Percentiles rank a stretch among this genome's conserved stretches.
Conservation (phyloP, 2,113 vertebrate genomes). For the Illadopsis cleaveri region DNA sequence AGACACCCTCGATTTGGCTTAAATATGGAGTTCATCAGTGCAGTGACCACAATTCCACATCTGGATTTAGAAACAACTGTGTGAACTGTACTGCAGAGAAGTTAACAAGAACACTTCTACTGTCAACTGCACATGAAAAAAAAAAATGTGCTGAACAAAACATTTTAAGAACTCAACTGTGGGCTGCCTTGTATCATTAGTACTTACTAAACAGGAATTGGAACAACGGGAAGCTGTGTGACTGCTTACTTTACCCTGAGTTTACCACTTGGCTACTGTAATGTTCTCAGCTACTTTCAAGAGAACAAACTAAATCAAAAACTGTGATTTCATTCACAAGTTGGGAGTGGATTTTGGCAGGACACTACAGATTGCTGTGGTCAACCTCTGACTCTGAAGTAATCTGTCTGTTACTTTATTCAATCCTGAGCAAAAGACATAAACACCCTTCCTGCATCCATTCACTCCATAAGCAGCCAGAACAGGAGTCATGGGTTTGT, state of each 20-base stretch:
- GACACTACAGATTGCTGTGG: neutral
- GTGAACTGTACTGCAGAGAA: neutral
- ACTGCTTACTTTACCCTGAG: neutral
- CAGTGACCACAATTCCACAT: neutral
- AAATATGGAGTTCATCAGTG: neutral
- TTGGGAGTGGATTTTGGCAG: constrained; percentile 39
- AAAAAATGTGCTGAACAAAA: neutral
- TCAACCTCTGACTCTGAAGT: neutral
- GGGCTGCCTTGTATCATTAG: neutral
- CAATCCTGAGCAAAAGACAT: neutral
- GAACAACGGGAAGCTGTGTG: neutral
- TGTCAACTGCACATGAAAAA: neutral
- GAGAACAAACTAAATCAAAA: constrained; percentile 2
- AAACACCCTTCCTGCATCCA: neutral
- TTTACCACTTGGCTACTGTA: constrained; percentile 30
- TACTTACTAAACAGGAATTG: neutral
- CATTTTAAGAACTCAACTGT: neutral
- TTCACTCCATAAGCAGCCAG: neutral
- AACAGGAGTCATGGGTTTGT: neutral
- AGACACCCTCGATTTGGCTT: neutral
- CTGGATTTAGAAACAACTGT: neutral
- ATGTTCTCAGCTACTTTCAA: constrained; percentile 2
- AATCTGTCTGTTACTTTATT: neutral
- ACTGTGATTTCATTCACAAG: constrained; percentile 16
- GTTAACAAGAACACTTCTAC: neutral